Percentiles rank a stretch among this genome's conserved stretches.
Evolutionary conservation across 2,797 vertebrate genomes (phyloP).

Genomic region (Harpagifer antarcticus): DNA sequence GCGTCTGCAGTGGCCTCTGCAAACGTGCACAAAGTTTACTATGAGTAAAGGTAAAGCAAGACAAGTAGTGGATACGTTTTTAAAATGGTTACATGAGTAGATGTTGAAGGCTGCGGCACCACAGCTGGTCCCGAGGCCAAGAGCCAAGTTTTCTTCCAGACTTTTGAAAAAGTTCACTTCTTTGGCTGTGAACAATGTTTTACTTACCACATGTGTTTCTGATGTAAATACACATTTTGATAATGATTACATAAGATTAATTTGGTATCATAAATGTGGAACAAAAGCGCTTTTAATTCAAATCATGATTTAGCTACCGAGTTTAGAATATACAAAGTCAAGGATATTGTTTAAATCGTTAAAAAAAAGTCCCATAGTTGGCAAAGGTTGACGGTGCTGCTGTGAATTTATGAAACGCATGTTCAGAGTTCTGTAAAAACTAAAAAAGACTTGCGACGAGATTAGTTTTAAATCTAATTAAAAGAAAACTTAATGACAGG

Average conservation of each 20-base stretch:
- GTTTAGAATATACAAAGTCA: not conserved
- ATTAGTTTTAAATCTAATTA: not conserved
- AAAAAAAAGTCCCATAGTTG: not conserved
- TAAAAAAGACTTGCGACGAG: not conserved
- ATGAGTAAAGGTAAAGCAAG: slow-evolving; percentile 15
- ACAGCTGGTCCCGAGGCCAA: slow-evolving; percentile 60
- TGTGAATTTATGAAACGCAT: not conserved
- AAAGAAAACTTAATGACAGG: not conserved
- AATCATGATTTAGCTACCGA: not conserved
- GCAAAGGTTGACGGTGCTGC: not conserved
- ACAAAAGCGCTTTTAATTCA: not conserved
- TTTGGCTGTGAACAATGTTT: slow-evolving; percentile 37
- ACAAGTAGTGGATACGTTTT: slow-evolving; percentile 3
- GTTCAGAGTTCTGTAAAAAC: not conserved
- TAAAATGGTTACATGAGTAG: not conserved
- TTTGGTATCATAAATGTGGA: not conserved
- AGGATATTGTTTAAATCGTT: not conserved
- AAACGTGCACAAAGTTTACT: slow-evolving; percentile 18
- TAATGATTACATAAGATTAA: slow-evolving; percentile 1
- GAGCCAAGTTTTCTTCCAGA: slow-evolving; percentile 41
- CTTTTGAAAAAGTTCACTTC: slow-evolving; percentile 29
- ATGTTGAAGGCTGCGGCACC: slow-evolving; percentile 22
- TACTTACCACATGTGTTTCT: slow-evolving; percentile 35
- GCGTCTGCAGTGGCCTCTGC: slow-evolving; percentile 17
- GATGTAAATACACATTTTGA: slow-evolving; percentile 26